Percentiles rank a stretch among this genome's conserved stretches.
phyloP scores from a whole-genome alignment of 2,888 invertebrate genomes.

The Leucophenga montana region DNA sequence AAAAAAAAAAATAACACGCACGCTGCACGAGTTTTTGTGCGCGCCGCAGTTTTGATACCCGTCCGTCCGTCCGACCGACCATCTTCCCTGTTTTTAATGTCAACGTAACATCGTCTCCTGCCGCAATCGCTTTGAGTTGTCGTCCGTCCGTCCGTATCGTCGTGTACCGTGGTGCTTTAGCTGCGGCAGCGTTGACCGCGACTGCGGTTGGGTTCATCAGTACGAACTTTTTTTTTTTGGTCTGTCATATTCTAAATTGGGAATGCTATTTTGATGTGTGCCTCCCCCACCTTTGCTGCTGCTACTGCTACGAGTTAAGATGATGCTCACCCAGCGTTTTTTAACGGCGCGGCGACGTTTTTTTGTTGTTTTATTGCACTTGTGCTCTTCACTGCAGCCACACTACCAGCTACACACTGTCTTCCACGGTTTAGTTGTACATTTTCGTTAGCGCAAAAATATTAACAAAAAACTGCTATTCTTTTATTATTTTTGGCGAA shows the following conservation, averaged over 20 bases:
- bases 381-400: too few species aligned
- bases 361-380: background rate
- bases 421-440: background rate
- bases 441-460: constrained; percentile 15
- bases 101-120: constrained; percentile 47
- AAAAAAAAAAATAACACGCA: constrained; percentile 37
- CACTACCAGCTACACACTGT: too few species aligned
- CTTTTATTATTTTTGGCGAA: constrained; percentile 3
- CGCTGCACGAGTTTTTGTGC: background rate
- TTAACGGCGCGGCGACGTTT: constrained; percentile 43
- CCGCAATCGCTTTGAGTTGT: constrained; percentile 25
- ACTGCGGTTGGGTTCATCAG: constrained; percentile 52
- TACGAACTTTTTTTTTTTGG: constrained; percentile 55
- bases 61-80: constrained; percentile 45
- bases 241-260: constrained; percentile 66
- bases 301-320: constrained; percentile 23
- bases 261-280: constrained; percentile 62
- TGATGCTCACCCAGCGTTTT: constrained; percentile 54
- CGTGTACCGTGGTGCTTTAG: constrained; percentile 34
- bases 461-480: constrained; percentile 14
- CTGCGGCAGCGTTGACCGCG: constrained; percentile 29
- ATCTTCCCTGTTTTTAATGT: constrained; percentile 42
- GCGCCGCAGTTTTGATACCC: constrained; percentile 31
- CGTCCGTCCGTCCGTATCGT: constrained; percentile 23
- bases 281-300: constrained; percentile 31